A percentile compares a stretch with the other conserved stretches of the same genome.
Conservation (phyloP, 2,888 invertebrate genomes). For the Hetaerina titia region DNA sequence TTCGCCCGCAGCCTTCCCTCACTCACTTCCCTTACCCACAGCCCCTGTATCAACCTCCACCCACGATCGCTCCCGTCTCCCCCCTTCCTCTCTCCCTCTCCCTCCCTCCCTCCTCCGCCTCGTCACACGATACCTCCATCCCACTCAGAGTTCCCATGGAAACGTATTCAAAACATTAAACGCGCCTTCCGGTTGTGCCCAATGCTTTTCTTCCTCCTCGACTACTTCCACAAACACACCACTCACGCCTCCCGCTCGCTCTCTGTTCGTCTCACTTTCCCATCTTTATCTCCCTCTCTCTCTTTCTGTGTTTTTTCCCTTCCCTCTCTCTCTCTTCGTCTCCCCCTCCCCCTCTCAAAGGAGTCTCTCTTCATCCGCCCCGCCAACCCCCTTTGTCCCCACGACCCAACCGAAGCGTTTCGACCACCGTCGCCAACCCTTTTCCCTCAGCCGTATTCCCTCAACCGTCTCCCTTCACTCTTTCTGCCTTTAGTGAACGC, state of each 20-base stretch:
- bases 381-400: neutral
- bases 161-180: slow-evolving; percentile 67
- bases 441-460: neutral
- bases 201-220: slow-evolving; percentile 42
- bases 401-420: neutral
- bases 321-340: neutral
- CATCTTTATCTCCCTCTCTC: slow-evolving; percentile 2
- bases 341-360: neutral
- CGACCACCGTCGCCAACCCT: neutral
- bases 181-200: slow-evolving; percentile 63
- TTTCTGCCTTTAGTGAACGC: neutral
- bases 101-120: neutral
- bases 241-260: slow-evolving; percentile 22
- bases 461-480: neutral
- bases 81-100: neutral
- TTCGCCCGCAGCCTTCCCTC: neutral
- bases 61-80: neutral
- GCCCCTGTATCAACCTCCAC: neutral
- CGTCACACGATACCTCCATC: slow-evolving; percentile 56
- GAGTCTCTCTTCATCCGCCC: neutral
- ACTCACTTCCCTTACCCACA: neutral
- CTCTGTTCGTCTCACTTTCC: neutral
- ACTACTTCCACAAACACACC: slow-evolving; percentile 30
- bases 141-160: slow-evolving; percentile 61
- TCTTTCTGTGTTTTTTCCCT: neutral